phyloP scores from a whole-genome alignment of 92 coral and sea anemone species.

The Actinernus sp. region DNA sequence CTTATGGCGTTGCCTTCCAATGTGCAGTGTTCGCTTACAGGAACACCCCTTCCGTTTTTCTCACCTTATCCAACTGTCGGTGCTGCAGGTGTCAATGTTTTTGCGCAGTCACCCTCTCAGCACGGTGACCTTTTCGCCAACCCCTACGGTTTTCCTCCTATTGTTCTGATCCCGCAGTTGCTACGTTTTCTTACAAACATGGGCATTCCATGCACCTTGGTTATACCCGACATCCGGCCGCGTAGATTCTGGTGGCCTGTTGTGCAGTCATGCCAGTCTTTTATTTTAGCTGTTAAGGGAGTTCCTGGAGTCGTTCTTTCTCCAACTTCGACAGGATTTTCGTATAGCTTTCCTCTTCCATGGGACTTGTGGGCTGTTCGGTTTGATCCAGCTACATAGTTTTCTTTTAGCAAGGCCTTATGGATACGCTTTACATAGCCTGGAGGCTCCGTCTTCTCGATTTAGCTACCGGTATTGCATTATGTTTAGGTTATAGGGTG shows the following conservation, averaged over 20 bases:
- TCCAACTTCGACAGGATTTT: too few species aligned
- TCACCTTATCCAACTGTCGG: constrained; percentile 25
- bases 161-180: constrained; percentile 15
- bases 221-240: constrained; percentile 45
- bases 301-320: constrained; percentile 11
- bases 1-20: too few species aligned
- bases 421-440: too few species aligned
- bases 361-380: too few species aligned
- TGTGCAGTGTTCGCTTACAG: constrained; percentile 8
- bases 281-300: constrained; percentile 5
- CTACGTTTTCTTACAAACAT: constrained; percentile 15
- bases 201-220: too few species aligned
- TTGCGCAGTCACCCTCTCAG: constrained; percentile 9
- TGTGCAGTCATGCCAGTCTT: background rate
- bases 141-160: constrained; percentile 15
- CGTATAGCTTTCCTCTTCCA: too few species aligned
- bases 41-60: constrained; percentile 31
- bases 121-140: constrained; percentile 17
- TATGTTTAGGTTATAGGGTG: too few species aligned
- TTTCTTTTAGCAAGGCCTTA: too few species aligned
- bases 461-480: too few species aligned
- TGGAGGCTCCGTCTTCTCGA: too few species aligned
- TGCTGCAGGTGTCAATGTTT: constrained; percentile 26
- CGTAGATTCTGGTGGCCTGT: constrained; percentile 33
- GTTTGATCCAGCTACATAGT: too few species aligned